Base-by-base conservation (phyloP, 2,113 vertebrate genomes). In the Synodontis membranacea region DNA sequence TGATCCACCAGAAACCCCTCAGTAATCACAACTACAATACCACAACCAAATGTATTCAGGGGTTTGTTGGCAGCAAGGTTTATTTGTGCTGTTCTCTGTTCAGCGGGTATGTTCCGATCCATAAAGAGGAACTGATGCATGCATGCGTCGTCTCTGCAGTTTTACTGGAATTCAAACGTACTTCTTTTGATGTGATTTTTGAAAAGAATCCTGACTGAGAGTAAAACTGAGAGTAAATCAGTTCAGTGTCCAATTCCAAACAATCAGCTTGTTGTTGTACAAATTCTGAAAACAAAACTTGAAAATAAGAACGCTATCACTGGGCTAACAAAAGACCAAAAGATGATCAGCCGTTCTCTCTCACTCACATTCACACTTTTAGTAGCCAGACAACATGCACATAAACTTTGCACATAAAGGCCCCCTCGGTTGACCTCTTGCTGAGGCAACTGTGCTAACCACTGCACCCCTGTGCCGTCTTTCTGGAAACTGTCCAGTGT, bases 11-110 rank as follows among this genome's bases (percentile, higher is more conserved):
- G 50, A 54, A 76, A 25, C 54, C 44, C 52, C 34, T 52, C 68
- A 56, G 5, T 74, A 60, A 84, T 75, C 50, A 74, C 37, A 21
- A 25, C 82, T 68, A 74, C 34, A 74, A 84, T 9, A 50, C 34
- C 9, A 68, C 44, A 28, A 84, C 4, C 50, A 28, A 39, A 39
- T 54, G 8, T 75, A n/a, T 52, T 39, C 37, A 58, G 54, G 8
- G 25, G 34, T 84, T 72, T 58, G 23, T 50, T 44, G 60, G 60
- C 60, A 68, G 81, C 44, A 19, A 21, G n/a, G 25, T 28, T 31
- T 50, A 34, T 48, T 50, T 83, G 7, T 66, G 12, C 44, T 44
- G 21, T 58, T 80, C 52, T 80, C 50, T 80, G 78, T 34, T 80
- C 79, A 37, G 37, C 39, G 48, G 34, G 9, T 39, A 34, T 23